A percentile compares a stretch with the other conserved stretches of the same genome.
These are phyloP conservation scores for Mormyrops boulengeri DNA, from an alignment of 2,797 vertebrate species.

Conservation along the genomic window DNA sequence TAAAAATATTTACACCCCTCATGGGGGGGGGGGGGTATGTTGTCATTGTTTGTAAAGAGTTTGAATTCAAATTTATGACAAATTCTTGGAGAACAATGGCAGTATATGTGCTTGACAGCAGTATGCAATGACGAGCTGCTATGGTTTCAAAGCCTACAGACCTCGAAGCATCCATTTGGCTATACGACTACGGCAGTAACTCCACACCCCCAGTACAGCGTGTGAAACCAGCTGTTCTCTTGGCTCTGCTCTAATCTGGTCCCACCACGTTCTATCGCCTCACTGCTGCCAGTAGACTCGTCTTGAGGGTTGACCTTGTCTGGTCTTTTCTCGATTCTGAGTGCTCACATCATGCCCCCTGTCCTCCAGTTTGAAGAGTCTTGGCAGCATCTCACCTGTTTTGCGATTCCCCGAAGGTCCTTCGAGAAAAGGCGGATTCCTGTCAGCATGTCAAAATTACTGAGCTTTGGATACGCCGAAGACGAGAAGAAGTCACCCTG, in stretches of 20 bases:
- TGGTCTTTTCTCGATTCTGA: neutral
- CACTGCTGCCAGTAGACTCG: neutral
- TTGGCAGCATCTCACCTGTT: neutral
- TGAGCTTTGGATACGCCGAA: conserved; percentile 69
- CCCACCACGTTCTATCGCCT: neutral
- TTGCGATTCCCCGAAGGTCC: conserved; percentile 42
- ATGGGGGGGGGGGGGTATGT: neutral
- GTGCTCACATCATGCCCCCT: neutral
- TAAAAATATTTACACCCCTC: neutral
- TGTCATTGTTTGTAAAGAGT: neutral
- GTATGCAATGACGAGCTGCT: neutral
- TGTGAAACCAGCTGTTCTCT: neutral
- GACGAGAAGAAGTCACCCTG: conserved; percentile 56
- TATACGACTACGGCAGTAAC: neutral
- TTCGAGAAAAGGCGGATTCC: conserved; percentile 60
- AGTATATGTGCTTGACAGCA: neutral
- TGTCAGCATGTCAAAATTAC: conserved; percentile 70
- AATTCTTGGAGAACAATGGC: neutral
- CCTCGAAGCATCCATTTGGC: neutral
- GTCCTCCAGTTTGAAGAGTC: neutral
- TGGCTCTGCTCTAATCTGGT: neutral
- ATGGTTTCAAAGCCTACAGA: neutral
- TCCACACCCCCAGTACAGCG: neutral
- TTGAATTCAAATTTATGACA: neutral
- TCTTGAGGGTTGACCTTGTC: conserved; percentile 5